Evolutionary conservation across 2,113 vertebrate genomes (phyloP).

Genomic region (Macrotis lagotis): DNA sequence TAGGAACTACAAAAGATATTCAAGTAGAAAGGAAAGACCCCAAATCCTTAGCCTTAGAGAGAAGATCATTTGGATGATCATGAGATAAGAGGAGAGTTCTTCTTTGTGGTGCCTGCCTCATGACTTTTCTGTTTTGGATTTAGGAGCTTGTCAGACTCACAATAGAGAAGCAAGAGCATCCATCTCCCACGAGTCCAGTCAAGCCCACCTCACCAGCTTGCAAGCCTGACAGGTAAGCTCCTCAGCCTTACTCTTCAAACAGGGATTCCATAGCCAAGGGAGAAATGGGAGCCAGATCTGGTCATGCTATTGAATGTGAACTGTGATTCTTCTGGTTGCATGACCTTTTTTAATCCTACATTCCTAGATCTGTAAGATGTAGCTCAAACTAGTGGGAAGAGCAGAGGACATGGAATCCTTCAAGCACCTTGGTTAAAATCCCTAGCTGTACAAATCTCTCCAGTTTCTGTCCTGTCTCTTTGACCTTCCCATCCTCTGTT

Average conservation of each 20-base stretch:
- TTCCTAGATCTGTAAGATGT: background rate
- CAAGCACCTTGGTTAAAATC: background rate
- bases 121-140: slow-evolving; percentile 20
- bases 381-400: background rate
- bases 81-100: accelerated
- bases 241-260: background rate
- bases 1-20: background rate
- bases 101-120: background rate
- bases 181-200: slow-evolving; percentile 93
- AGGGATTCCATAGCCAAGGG: background rate
- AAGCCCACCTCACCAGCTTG: slow-evolving; percentile 90
- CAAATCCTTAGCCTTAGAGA: background rate
- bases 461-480: background rate
- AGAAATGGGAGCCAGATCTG: background rate
- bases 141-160: slow-evolving; percentile 97
- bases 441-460: background rate
- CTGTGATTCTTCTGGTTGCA: background rate
- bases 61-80: background rate
- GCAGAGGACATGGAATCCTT: background rate
- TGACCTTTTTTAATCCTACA: background rate
- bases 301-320: background rate
- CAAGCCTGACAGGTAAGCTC: slow-evolving; percentile 88
- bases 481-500: background rate
- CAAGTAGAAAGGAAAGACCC: background rate
- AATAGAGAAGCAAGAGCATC: slow-evolving; percentile 96